Percentiles rank a stretch among this genome's conserved stretches.
Conservation (phyloP, 2,888 invertebrate genomes). For the Leptopterna dolabrata region DNA sequence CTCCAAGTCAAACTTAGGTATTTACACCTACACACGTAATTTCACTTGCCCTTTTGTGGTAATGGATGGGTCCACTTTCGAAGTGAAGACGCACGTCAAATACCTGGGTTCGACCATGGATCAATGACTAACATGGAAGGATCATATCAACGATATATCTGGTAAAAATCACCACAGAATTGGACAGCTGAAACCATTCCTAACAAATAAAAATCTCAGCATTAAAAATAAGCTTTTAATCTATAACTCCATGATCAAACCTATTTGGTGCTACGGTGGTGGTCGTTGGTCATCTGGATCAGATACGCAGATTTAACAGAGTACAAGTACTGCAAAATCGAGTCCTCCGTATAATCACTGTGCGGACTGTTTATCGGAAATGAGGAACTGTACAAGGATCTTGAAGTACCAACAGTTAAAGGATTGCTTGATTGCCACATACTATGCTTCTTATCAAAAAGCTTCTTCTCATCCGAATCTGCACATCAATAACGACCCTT, state of each 20-base stretch:
- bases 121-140: neutral
- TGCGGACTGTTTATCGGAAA: neutral
- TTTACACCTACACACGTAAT: neutral
- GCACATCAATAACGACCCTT: neutral
- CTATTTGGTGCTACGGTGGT: conserved; percentile 22
- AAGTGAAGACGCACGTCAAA: neutral
- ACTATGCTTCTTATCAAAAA: neutral
- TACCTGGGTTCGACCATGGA: conserved; percentile 32
- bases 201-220: neutral
- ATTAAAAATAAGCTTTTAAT: neutral
- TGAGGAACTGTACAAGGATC: neutral
- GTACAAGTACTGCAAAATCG: neutral
- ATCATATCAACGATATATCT: neutral
- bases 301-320: neutral
- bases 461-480: neutral
- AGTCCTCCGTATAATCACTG: neutral
- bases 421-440: neutral
- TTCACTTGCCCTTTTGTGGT: neutral
- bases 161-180: neutral
- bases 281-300: neutral
- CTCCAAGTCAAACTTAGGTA: neutral
- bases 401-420: neutral
- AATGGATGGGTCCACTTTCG: neutral
- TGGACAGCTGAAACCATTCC: neutral
- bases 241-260: conserved; percentile 7